Percentiles rank a stretch among this genome's conserved stretches.
Conservation (phyloP, 2,797 vertebrate genomes). For the Paratrypauchen microcephalus region DNA sequence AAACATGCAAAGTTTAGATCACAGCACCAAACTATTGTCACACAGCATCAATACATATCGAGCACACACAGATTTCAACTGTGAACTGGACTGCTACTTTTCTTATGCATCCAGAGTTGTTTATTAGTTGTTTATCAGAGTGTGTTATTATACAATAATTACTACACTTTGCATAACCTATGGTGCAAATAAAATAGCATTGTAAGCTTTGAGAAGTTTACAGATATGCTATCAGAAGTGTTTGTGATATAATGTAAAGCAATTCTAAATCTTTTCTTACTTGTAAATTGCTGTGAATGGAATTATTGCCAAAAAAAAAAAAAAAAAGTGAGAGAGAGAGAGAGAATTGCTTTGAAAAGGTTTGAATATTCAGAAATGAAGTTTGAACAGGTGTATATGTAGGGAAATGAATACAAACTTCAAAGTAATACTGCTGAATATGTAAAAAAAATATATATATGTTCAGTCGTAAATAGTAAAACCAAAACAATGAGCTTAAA, state of each 20-base stretch:
- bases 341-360: background rate
- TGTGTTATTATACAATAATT: too few relatives aligned
- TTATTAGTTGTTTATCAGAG: too few relatives aligned
- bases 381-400: background rate
- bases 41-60: background rate
- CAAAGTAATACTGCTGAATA: background rate
- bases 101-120: background rate
- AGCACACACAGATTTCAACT: background rate
- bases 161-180: too few relatives aligned
- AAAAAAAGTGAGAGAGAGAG: background rate
- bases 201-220: background rate
- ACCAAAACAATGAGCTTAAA: conserved; percentile 20
- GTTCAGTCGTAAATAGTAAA: background rate
- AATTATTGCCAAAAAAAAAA: background rate
- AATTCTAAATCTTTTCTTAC: background rate
- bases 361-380: background rate
- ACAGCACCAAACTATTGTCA: conserved; percentile 11
- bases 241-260: background rate
- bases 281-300: background rate
- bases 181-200: too few relatives aligned
- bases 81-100: background rate
- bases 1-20: conserved; percentile 14
- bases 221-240: background rate
- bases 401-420: background rate
- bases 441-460: background rate